Base-by-base conservation (phyloP, 2,888 invertebrate species). In the Congeria kusceri region DNA sequence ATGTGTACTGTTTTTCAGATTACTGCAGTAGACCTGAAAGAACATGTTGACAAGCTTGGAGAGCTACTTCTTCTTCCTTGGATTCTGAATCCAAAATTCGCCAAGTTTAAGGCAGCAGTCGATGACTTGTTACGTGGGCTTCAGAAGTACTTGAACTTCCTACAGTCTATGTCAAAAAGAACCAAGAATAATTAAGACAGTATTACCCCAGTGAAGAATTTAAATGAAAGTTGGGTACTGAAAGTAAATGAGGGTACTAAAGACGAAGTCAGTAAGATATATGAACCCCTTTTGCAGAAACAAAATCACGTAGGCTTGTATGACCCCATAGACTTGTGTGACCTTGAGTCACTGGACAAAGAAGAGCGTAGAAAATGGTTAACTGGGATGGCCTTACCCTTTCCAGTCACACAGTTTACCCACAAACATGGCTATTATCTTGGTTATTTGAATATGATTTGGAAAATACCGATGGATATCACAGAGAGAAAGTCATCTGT, bases 301-400 rank as follows among this genome's bases (percentile, higher is more conserved):
- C 49, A 9, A 20, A 11, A 32, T 11, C 4, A 11, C 11, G 32
- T 11, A 7, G 23, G 23, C n/a, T 23, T n/a, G 20, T 67, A 67
- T 39, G 44, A 67, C 11, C 29, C 44, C 3, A 57, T 67, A 57
- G 67, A 57, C 44, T 27, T 67, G 32, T 39, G 20, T 25, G 44
- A 67, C 20, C 27, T 67, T 56, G 67, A 67, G 29, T 44, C 67
- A 1, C 11, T 20, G 7, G 58, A 67, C 13, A 58, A 44, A 44
- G 57, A 67, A 25, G 25, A 67, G 5, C 58, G 59, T 4, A 68
- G 68, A 23, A 68, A 59, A 59, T 68, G 68, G 68, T 59, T 68
- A 28, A 27, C 7, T 18, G 2, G 58, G 1, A 25, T 59, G 46
- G 27, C 23, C 25, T 32, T 68, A 46, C 23, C 3, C 25, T 59